Conservation (phyloP, 2,888 invertebrate genomes). For the Lamellibrachia satsuma region DNA sequence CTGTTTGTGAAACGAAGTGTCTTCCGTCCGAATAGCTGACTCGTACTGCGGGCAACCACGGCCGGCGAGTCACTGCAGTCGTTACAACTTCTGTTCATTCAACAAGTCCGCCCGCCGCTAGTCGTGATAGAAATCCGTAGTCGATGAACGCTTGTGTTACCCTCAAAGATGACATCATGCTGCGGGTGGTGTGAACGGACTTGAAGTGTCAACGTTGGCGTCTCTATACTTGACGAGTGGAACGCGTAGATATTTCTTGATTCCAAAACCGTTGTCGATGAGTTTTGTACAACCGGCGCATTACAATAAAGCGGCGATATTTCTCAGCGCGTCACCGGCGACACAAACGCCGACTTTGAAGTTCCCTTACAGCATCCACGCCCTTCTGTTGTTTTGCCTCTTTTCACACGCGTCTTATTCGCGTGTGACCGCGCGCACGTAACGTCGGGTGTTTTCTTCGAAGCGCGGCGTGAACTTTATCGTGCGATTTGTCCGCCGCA, state of each 20-base stretch:
- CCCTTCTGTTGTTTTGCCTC: neutral
- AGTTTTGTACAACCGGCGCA: neutral
- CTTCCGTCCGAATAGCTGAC: too few relatives aligned
- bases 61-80: too few relatives aligned
- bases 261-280: neutral
- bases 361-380: neutral
- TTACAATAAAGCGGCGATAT: neutral
- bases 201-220: neutral
- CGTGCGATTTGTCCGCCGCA: neutral
- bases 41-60: too few relatives aligned
- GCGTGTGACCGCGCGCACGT: neutral
- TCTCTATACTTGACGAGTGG: neutral
- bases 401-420: neutral
- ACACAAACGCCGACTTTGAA: neutral
- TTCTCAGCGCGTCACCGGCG: neutral
- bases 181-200: neutral
- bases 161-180: neutral
- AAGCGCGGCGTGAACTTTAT: slow-evolving; percentile 1
- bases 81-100: too few relatives aligned
- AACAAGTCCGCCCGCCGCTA: too few relatives aligned
- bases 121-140: too few relatives aligned
- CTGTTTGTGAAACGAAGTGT: too few relatives aligned
- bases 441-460: neutral
- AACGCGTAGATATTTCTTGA: neutral
- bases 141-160: neutral